phyloP scores from a whole-genome alignment of 2,113 vertebrate species.

The Rhea pennata region DNA sequence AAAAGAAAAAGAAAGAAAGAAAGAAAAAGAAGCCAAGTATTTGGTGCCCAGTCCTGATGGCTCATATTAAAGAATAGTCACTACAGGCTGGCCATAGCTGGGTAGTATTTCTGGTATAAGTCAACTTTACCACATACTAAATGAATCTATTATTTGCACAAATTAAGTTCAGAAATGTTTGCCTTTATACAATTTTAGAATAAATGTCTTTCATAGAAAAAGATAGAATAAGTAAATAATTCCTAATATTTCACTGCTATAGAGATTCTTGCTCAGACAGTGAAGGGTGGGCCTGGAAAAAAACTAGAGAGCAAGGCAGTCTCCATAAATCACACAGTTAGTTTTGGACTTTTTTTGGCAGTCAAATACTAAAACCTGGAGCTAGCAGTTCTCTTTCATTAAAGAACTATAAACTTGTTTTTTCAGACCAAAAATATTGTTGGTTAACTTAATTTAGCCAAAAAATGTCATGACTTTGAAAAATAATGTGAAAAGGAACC shows the following conservation, averaged over 20 bases:
- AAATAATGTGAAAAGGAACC: background rate
- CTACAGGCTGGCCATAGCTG: background rate
- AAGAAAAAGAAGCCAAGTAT: background rate
- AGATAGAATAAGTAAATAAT: constrained; percentile 19
- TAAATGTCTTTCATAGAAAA: constrained; percentile 33
- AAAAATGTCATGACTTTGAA: background rate
- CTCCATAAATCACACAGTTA: constrained; percentile 47
- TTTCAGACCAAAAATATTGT: constrained; percentile 5
- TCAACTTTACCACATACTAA: constrained; percentile 2
- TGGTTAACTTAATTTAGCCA: constrained; percentile 1
- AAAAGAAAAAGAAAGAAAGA: background rate
- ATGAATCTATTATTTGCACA: background rate
- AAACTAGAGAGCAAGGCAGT: background rate
- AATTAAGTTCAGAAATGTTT: constrained; percentile 15
- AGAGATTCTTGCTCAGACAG: background rate
- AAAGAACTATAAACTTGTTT: background rate
- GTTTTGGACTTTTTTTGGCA: constrained; percentile 42
- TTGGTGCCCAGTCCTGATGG: background rate
- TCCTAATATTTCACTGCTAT: constrained; percentile 19
- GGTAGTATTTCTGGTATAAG: background rate
- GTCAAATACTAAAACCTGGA: background rate
- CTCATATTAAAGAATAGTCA: background rate
- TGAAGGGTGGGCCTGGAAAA: background rate
- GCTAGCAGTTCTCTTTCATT: background rate
- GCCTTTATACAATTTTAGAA: constrained; percentile 28